phyloP scores from a whole-genome alignment of 2,797 vertebrate species.

The Sarcophilus harrisii region DNA sequence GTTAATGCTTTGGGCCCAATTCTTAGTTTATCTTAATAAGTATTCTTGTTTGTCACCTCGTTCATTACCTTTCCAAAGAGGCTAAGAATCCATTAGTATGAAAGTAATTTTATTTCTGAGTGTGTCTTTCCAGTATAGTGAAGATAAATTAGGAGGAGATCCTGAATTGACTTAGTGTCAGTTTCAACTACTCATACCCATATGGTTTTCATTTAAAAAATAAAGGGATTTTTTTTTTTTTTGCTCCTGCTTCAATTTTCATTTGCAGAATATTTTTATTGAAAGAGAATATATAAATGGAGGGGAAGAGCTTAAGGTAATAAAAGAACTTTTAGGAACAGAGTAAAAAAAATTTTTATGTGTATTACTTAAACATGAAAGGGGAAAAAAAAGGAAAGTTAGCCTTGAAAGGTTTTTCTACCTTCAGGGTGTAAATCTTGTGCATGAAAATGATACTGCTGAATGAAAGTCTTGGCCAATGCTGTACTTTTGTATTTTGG shows the following conservation, averaged over 20 bases:
- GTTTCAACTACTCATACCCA: slow-evolving; percentile 36
- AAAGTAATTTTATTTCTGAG: slow-evolving; percentile 26
- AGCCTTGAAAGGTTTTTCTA: background rate
- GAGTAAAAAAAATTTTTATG: background rate
- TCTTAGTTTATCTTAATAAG: slow-evolving; percentile 47
- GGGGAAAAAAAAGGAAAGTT: slow-evolving; percentile 41
- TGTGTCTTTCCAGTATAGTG: background rate
- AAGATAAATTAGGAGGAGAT: slow-evolving; percentile 25
- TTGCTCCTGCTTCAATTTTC: slow-evolving; percentile 46
- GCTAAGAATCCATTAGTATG: slow-evolving; percentile 37
- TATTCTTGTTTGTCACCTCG: slow-evolving; percentile 47
- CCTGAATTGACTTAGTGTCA: slow-evolving; percentile 15
- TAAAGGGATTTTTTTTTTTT: slow-evolving; percentile 48
- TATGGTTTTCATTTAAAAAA: slow-evolving; percentile 19
- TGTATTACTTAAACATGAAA: slow-evolving; percentile 27
- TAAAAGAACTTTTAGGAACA: background rate
- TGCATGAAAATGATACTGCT: slow-evolving; percentile 57
- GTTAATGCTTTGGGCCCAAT: slow-evolving; percentile 33
- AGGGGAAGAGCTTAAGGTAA: background rate
- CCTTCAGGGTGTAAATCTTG: slow-evolving; percentile 15
- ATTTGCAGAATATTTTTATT: slow-evolving; percentile 44
- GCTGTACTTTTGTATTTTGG: background rate
- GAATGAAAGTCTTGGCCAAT: slow-evolving; percentile 43
- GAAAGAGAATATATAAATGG: slow-evolving; percentile 48
- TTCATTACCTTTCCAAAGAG: slow-evolving; percentile 51